These are phyloP conservation scores for Nomada flava DNA, from an alignment of 2,888 invertebrate species.

Conservation along the genomic window DNA sequence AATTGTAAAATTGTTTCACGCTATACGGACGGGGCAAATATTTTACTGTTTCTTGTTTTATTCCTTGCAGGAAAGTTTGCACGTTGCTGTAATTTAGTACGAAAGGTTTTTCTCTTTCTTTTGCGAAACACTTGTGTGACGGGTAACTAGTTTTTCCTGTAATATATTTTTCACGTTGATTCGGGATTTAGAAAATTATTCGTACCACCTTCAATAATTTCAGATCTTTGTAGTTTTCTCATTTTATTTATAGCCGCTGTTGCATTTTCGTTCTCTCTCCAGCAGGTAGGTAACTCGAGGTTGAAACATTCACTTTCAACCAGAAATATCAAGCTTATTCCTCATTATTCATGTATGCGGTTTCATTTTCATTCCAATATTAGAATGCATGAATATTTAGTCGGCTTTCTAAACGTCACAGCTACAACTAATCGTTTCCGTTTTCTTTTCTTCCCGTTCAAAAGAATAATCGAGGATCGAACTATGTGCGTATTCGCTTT, in stretches of 20 bases:
- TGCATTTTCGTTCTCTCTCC: neutral
- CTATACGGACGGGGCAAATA: neutral
- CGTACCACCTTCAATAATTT: no score
- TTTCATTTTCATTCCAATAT: neutral
- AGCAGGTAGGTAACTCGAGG: slow-evolving; percentile 3
- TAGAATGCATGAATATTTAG: slow-evolving; percentile 1
- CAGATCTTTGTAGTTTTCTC: no score
- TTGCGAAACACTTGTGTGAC: no score
- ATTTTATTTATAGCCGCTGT: no score
- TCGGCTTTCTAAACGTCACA: neutral
- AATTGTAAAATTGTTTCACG: neutral
- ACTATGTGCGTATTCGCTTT: neutral
- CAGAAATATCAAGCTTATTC: neutral
- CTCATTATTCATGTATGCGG: neutral
- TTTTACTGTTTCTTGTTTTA: neutral
- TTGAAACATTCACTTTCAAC: slow-evolving; percentile 9
- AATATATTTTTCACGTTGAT: no score
- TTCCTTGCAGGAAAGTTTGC: neutral
- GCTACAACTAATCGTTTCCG: slow-evolving; percentile 12
- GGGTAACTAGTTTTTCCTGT: no score
- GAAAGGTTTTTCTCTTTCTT: no score
- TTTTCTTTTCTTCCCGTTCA: neutral
- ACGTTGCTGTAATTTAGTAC: no score
- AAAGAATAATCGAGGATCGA: neutral
- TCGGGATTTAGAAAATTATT: no score